phyloP scores from a whole-genome alignment of 2,113 vertebrate genomes.

The Passer domesticus region DNA sequence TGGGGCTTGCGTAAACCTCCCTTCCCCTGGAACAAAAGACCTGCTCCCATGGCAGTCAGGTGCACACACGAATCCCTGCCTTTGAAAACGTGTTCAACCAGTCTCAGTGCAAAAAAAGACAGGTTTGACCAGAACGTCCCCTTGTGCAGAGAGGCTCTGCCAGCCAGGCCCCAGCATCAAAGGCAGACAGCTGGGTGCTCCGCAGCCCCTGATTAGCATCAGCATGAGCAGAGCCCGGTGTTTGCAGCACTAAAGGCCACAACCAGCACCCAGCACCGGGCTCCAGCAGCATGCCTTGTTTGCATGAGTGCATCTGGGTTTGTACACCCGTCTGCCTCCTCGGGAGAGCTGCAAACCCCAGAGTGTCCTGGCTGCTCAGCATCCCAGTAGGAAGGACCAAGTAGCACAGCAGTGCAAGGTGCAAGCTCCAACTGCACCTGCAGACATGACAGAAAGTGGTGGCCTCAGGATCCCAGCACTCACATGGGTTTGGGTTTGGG shows the following conservation, averaged over 20 bases:
- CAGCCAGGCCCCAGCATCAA: slow-evolving; percentile 42
- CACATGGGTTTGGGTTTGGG: rapidly evolving
- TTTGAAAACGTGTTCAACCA: not conserved
- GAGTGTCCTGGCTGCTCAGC: not conserved
- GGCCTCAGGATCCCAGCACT: not conserved
- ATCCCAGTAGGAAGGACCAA: not conserved
- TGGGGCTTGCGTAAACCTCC: slow-evolving; percentile 36
- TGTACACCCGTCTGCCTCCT: rapidly evolving
- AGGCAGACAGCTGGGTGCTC: slow-evolving; percentile 3
- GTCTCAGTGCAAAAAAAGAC: slow-evolving; percentile 1
- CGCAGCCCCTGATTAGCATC: not conserved
- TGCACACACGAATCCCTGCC: not conserved
- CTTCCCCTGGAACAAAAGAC: slow-evolving; percentile 44
- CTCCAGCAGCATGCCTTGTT: not conserved
- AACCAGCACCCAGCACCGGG: not conserved
- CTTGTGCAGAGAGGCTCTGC: slow-evolving; percentile 10
- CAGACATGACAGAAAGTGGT: not conserved
- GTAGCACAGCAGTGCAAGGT: not conserved
- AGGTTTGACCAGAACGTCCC: slow-evolving; percentile 28
- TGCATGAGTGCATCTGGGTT: not conserved
- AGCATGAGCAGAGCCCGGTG: not conserved
- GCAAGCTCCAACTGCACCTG: not conserved
- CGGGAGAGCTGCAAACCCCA: not conserved
- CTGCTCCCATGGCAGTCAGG: slow-evolving; percentile 44
- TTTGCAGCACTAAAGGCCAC: slow-evolving; percentile 1